A percentile compares a stretch with the other conserved stretches of the same genome.
Evolutionary conservation across 2,888 invertebrate genomes (phyloP).

Genomic region (Dryococelus australis): DNA sequence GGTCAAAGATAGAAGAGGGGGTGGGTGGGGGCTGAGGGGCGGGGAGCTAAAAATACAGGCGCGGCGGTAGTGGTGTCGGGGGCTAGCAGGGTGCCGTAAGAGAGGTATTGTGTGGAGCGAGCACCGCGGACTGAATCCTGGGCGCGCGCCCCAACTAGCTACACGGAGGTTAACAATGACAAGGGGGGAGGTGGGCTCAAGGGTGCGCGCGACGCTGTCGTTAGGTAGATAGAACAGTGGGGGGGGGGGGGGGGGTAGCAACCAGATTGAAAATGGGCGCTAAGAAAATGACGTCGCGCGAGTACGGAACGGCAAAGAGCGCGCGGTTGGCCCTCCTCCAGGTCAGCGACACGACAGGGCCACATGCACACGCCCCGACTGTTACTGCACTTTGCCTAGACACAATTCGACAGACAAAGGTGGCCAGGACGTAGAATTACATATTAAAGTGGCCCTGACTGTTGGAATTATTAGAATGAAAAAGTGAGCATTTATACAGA

Average conservation of each 20-base stretch:
- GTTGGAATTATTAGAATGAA: too few species aligned
- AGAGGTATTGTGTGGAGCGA: slow-evolving; percentile 27
- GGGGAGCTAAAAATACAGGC: slow-evolving; percentile 22
- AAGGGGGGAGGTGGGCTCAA: background rate
- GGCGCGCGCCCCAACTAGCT: background rate
- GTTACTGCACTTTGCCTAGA: background rate
- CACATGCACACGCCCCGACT: too few species aligned
- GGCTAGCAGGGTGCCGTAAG: slow-evolving; percentile 9
- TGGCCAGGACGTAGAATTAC: background rate
- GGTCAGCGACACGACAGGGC: background rate
- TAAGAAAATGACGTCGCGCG: background rate
- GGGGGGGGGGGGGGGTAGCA: background rate
- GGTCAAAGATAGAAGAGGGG: background rate
- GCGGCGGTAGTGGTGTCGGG: background rate
- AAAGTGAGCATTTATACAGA: too few species aligned
- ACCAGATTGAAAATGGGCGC: slow-evolving; percentile 7
- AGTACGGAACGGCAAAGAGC: background rate
- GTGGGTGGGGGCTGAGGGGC: background rate
- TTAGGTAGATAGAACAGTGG: too few species aligned
- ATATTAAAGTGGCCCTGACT: too few species aligned
- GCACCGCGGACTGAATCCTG: slow-evolving; percentile 11
- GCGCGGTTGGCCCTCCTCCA: background rate
- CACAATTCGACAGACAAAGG: background rate
- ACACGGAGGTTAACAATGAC: background rate
- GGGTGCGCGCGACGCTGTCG: slow-evolving; percentile 9